These are phyloP conservation scores for Capreolus pygargus DNA, from an alignment of 2,113 vertebrate genomes.

Conservation along the genomic window DNA sequence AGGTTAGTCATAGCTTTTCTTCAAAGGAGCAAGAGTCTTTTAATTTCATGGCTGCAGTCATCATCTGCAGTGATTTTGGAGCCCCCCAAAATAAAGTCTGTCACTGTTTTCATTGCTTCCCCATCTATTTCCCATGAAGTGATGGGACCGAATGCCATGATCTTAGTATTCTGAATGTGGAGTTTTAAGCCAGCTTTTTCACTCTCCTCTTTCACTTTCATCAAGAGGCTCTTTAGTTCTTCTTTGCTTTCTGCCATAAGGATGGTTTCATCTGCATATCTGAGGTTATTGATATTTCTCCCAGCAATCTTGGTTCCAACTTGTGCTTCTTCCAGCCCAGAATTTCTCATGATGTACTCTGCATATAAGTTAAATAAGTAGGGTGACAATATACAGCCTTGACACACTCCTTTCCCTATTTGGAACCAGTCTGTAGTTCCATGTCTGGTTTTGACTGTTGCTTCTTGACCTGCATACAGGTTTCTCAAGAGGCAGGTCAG, in stretches of 20 bases:
- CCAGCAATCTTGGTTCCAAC: neutral
- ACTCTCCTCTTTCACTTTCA: neutral
- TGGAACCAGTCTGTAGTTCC: neutral
- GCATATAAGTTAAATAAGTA: neutral
- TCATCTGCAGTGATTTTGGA: neutral
- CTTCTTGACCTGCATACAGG: neutral
- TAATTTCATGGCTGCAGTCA: neutral
- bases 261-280: neutral
- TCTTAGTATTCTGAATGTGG: neutral
- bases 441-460: neutral
- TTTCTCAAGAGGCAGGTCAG: neutral
- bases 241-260: accelerated
- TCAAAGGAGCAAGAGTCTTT: neutral
- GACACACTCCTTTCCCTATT: neutral
- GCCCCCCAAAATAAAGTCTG: neutral
- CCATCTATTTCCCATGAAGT: neutral
- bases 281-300: neutral
- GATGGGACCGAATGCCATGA: neutral
- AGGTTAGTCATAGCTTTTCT: neutral
- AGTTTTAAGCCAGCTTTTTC: neutral
- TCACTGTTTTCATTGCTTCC: neutral
- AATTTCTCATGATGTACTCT: neutral
- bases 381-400: neutral
- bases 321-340: neutral
- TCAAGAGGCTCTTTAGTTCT: neutral